Evolutionary conservation across 2,888 invertebrate genomes (phyloP).

Genomic region (Latheticus oryzae): DNA sequence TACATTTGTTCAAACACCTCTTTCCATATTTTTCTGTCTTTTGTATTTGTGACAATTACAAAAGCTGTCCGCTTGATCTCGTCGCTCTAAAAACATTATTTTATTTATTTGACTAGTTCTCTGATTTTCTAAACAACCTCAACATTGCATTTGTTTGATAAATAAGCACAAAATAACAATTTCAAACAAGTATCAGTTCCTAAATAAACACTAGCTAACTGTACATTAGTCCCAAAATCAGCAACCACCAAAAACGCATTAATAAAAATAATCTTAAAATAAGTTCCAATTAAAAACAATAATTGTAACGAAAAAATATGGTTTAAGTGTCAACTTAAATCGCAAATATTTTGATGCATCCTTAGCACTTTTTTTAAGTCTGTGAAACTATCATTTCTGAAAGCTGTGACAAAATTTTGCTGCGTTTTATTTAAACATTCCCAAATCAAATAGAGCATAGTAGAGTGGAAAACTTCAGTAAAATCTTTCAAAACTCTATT

Average conservation of each 20-base stretch:
- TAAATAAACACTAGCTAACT: background rate
- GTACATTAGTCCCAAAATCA: conserved; percentile 12
- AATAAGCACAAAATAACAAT: conserved; percentile 12
- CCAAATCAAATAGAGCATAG: background rate
- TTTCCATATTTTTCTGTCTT: conserved; percentile 6
- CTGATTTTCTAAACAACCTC: background rate
- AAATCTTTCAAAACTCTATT: conserved; percentile 7
- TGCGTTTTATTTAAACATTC: conserved; percentile 2
- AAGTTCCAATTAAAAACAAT: conserved; percentile 9
- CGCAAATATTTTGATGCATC: conserved; percentile 8
- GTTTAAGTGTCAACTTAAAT: background rate
- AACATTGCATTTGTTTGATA: background rate
- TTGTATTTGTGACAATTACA: background rate
- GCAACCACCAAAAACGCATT: conserved; percentile 5
- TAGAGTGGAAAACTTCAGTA: conserved; percentile 4
- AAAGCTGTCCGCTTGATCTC: conserved; percentile 1
- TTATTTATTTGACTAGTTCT: background rate
- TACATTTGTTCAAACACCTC: background rate
- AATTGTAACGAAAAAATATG: conserved; percentile 7
- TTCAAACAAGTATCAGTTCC: conserved; percentile 5
- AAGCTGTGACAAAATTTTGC: background rate
- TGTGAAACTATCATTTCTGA: background rate
- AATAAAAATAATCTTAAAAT: conserved; percentile 17
- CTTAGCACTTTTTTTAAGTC: background rate
- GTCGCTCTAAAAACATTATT: conserved; percentile 1